These are phyloP conservation scores for Crotophaga sulcirostris DNA, from an alignment of 2,113 vertebrate genomes.

Conservation along the genomic window DNA sequence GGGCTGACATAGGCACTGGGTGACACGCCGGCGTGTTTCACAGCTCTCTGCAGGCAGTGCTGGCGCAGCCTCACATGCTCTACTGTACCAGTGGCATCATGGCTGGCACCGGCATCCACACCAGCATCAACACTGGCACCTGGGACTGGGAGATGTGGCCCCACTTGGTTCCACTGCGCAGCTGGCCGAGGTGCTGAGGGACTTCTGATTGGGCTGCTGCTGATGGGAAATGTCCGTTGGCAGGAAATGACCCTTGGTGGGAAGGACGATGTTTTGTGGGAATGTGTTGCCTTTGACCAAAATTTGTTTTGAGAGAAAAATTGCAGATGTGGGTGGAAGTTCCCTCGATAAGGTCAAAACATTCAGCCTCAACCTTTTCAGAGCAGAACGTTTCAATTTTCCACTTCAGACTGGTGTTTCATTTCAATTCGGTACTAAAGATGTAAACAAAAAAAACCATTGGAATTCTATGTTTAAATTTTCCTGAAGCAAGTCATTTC, in stretches of 20 bases:
- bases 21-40: neutral
- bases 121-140: neutral
- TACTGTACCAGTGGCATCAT: too few species aligned
- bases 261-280: neutral
- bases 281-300: neutral
- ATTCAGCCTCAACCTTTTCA: constrained; percentile 33
- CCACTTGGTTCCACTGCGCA: too few species aligned
- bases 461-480: neutral
- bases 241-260: too few species aligned
- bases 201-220: neutral
- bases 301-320: neutral
- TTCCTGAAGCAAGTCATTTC: neutral
- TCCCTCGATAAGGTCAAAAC: constrained; percentile 34
- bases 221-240: neutral
- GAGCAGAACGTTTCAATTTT: constrained; percentile 5
- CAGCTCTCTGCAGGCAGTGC: neutral
- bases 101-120: neutral
- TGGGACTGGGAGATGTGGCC: neutral
- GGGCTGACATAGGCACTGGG: accelerated
- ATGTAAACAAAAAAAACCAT: neutral
- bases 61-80: too few species aligned
- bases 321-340: neutral
- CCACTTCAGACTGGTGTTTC: neutral
- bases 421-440: neutral
- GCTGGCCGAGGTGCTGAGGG: too few species aligned